phyloP scores from a whole-genome alignment of 2,113 vertebrate genomes.

The Hiodon tergisus region DNA sequence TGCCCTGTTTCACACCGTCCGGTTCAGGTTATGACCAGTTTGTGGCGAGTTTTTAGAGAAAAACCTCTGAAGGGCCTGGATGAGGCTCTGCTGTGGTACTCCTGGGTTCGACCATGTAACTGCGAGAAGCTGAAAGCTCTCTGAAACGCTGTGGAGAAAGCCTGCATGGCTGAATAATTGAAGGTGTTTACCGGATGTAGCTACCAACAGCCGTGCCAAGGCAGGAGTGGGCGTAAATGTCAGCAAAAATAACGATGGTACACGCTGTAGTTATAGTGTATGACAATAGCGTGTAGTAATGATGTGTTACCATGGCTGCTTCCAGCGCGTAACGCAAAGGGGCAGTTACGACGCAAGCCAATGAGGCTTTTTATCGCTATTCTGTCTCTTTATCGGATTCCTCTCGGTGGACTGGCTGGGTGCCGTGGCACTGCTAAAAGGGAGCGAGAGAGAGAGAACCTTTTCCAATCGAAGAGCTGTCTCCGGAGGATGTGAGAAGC shows the following conservation, averaged over 20 bases:
- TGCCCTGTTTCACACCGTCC: background rate
- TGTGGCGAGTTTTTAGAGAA: too few relatives aligned
- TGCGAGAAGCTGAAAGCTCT: too few relatives aligned
- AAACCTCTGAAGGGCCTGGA: too few relatives aligned
- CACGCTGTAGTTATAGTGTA: background rate
- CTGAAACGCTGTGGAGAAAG: too few relatives aligned
- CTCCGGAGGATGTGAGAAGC: slow-evolving; percentile 14
- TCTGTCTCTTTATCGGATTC: background rate
- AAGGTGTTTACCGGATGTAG: background rate
- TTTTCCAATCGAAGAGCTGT: slow-evolving; percentile 9
- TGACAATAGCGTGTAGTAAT: background rate
- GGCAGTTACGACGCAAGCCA: background rate
- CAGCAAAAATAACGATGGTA: background rate
- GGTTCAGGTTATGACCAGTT: too few relatives aligned
- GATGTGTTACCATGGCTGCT: background rate
- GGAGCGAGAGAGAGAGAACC: background rate
- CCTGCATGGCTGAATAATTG: too few relatives aligned
- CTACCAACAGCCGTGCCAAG: background rate
- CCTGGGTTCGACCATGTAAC: too few relatives aligned
- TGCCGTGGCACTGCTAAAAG: background rate
- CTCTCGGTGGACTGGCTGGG: too few relatives aligned
- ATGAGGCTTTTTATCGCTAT: background rate
- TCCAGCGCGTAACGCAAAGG: background rate
- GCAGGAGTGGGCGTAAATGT: background rate
- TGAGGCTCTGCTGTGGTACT: too few relatives aligned